Evolutionary conservation across 37 sponge, comb jelly and placozoan genomes (phyloP).

Genomic region (Eunapius fragilis): DNA sequence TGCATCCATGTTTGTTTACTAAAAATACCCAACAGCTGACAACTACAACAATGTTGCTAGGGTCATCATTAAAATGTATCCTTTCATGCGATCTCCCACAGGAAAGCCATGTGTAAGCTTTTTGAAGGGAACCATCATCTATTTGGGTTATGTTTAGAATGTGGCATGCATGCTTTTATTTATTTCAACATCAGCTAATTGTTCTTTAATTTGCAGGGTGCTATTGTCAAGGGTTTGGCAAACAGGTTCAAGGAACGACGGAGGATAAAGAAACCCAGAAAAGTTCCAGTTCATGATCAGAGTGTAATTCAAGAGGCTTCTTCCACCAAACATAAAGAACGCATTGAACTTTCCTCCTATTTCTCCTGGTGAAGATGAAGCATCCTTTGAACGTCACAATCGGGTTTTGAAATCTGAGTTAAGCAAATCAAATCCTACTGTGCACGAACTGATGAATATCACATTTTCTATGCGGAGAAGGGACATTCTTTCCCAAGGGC

Average conservation of each 20-base stretch:
- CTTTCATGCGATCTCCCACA: constrained; percentile 1
- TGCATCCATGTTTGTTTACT: constrained; percentile 11
- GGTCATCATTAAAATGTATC: neutral
- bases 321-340: neutral
- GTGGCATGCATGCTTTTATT: neutral
- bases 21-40: constrained; percentile 14
- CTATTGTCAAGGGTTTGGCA: neutral
- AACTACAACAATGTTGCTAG: constrained; percentile 20
- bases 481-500: neutral
- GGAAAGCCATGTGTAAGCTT: neutral
- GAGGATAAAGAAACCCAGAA: neutral
- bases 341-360: neutral
- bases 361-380: constrained; percentile 6
- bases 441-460: constrained; percentile 5
- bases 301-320: neutral
- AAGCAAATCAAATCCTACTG: neutral
- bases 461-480: neutral
- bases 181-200: neutral
- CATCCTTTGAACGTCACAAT: constrained; percentile 8
- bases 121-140: neutral
- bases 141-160: neutral
- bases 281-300: neutral
- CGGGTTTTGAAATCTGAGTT: neutral
- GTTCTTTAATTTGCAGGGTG: neutral
- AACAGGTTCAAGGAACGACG: neutral